phyloP scores from a whole-genome alignment of 2,113 vertebrate species.

The Colinus virginianus region DNA sequence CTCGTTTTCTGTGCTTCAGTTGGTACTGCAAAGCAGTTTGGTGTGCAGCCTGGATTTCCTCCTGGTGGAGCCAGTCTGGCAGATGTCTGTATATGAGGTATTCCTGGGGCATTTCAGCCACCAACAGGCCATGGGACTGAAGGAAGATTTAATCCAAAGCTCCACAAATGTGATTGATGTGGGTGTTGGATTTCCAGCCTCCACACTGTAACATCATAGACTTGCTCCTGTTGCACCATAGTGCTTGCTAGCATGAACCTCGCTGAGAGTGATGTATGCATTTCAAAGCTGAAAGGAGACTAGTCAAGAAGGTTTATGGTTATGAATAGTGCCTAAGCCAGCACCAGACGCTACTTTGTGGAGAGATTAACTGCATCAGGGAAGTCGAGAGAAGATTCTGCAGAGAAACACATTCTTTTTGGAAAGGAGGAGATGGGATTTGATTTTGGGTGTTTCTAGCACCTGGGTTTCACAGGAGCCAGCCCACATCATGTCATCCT shows the following conservation, averaged over 20 bases:
- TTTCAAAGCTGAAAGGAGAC: neutral
- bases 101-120: accelerated
- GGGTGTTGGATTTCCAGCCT: neutral
- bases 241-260: neutral
- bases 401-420: neutral
- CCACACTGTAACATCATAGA: neutral
- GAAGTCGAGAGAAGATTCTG: neutral
- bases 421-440: neutral
- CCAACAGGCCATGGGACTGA: accelerated
- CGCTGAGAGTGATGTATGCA: neutral
- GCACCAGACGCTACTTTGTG: neutral
- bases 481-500: accelerated
- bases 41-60: neutral
- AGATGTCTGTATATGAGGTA: accelerated
- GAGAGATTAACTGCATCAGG: neutral
- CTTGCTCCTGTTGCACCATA: neutral
- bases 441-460: neutral
- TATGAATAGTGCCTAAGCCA: neutral
- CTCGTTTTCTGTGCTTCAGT: neutral
- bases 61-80: neutral
- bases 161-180: neutral
- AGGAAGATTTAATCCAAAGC: neutral
- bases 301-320: neutral
- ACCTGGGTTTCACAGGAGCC: neutral
- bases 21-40: neutral